Evolutionary conservation across 2,113 vertebrate genomes (phyloP), one percentile per base, ranked within the genome.

Genomic region (Echinops telfairi): DNA sequence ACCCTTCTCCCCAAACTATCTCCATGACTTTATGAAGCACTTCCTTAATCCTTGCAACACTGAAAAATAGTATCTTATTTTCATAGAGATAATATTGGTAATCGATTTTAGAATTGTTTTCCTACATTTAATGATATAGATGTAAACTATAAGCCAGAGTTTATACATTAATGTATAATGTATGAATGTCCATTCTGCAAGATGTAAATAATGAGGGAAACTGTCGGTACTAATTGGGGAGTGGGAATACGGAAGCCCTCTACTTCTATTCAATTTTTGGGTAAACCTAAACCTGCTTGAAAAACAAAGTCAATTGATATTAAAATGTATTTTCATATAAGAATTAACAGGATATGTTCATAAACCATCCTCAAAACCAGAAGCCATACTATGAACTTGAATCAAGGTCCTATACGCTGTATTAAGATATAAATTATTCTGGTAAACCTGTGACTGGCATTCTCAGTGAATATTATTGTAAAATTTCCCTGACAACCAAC

Each of bases 1-100:
- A 83, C 16, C 15, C 23, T 93, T 9, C 40, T 83, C 22, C 17
- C 29, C 47, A 81, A 71, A 83, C 17, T 83, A 60, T 40, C 90
- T 92, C 19, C 2, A 86, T 73, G 85, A 22, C 43, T 71, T 79
- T 53, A 81, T 83, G 29, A 83, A 88, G 71, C 31, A 83, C 68
- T 80, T 33, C 70, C 29, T 43, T 71, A 58, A 40, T 88, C 91
- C 85, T 80, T 31, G 76, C 31, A 86, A 92, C 90, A 88, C 29
- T 78, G 73, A 19, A 68, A 78, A 73, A 14, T 0, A 33, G 2
- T 86, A 33, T 75, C 40, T 66, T 82, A 58, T 25, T 86, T 90
- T 89, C 53, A 77, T 73, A 89, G 53, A 76, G 15, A 83, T 91
- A 92, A 27, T 29, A 23, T 25, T 68, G 66, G 9, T 22, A 57